These are phyloP conservation scores for Lota lota DNA, from an alignment of 2,113 vertebrate genomes.

Conservation along the genomic window DNA sequence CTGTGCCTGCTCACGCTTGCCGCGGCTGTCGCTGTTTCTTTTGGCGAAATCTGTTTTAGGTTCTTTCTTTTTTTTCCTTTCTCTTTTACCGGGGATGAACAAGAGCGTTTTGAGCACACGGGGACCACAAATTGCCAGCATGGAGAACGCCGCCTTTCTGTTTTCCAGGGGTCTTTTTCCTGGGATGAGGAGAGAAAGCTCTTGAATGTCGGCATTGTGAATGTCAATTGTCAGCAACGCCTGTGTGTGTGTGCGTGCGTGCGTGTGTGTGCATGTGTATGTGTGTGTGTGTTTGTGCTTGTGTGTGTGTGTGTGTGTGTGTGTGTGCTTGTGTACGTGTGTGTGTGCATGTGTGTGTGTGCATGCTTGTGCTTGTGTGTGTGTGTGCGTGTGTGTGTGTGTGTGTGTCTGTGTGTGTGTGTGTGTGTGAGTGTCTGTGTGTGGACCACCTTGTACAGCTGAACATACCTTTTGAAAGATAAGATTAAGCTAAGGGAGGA, in stretches of 20 bases:
- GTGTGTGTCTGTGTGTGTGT: not conserved
- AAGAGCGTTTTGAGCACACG: slow-evolving; percentile 59
- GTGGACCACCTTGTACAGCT: not conserved
- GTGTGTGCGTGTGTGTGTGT: not conserved
- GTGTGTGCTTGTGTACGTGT: too few species aligned
- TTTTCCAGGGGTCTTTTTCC: slow-evolving; percentile 32
- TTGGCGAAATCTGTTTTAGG: slow-evolving; percentile 57
- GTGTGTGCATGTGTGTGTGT: not conserved
- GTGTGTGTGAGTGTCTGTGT: not conserved
- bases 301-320: too few species aligned
- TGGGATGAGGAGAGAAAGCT: too few species aligned
- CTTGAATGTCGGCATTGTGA: too few species aligned
- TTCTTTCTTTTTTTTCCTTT: too few species aligned
- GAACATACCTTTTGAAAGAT: too few species aligned
- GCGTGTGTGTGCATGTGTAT: too few species aligned
- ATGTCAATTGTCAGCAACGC: too few species aligned
- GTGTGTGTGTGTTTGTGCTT: too few species aligned
- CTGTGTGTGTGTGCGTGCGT: too few species aligned
- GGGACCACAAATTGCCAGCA: slow-evolving; percentile 59
- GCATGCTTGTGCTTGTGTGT: slow-evolving; percentile 27
- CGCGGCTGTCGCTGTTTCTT: slow-evolving; percentile 67
- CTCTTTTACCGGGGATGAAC: slow-evolving; percentile 63
- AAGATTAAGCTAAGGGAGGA: too few species aligned
- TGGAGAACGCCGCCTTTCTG: slow-evolving; percentile 57
- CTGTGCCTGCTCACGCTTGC: slow-evolving; percentile 72